Conservation (phyloP, 2,113 vertebrate species). For the Anarhynchus alexandrinus region DNA sequence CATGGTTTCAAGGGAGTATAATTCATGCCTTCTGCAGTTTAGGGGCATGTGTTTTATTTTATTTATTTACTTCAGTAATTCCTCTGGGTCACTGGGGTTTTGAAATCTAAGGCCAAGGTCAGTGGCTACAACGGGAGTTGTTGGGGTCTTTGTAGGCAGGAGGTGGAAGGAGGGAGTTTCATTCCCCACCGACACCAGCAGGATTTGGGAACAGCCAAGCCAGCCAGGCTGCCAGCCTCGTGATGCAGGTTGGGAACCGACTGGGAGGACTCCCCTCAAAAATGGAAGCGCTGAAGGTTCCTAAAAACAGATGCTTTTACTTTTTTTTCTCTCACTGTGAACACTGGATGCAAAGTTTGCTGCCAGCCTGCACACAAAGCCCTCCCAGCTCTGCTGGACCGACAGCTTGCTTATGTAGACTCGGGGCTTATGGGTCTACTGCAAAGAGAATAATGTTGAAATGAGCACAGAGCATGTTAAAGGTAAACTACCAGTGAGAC, state of each 20-base stretch:
- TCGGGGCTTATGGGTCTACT: not conserved
- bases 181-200: not conserved
- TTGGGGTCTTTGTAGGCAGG: not conserved
- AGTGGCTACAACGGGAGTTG: not conserved
- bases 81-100: not conserved
- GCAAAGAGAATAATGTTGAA: not conserved
- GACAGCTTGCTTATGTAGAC: not conserved
- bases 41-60: not conserved
- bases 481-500: not conserved
- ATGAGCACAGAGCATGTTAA: not conserved
- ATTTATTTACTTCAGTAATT: not conserved
- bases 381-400: not conserved
- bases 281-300: not conserved
- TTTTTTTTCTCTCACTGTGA: not conserved
- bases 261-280: not conserved
- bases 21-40: not conserved
- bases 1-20: not conserved
- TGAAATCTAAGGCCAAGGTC: conserved; percentile 40
- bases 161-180: not conserved
- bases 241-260: not conserved
- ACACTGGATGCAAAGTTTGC: not conserved
- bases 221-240: not conserved
- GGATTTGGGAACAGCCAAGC: not conserved
- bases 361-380: not conserved
- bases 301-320: not conserved